These are phyloP conservation scores for Cottoperca gobio DNA, from an alignment of 2,797 vertebrate species.

Conservation along the genomic window DNA sequence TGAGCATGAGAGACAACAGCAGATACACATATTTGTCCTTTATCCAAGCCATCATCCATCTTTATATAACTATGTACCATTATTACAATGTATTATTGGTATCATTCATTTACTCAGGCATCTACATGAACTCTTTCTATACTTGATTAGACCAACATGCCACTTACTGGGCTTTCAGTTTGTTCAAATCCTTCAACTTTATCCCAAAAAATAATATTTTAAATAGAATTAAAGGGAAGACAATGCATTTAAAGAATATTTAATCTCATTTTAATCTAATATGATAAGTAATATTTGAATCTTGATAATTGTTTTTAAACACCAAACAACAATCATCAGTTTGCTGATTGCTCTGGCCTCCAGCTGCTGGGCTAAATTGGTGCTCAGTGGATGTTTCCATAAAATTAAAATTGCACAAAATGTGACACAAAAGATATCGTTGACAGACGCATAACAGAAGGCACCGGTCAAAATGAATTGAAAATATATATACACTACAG, in stretches of 20 bases:
- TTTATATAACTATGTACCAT: constrained; percentile 13
- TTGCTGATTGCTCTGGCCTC: background rate
- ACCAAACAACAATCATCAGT: background rate
- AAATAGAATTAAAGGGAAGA: background rate
- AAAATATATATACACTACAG: too few relatives aligned
- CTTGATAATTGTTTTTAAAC: background rate
- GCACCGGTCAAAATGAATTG: background rate
- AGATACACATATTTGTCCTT: constrained; percentile 48
- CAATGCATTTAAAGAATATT: background rate
- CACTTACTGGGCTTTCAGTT: background rate
- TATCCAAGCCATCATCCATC: constrained; percentile 26
- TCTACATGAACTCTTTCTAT: background rate
- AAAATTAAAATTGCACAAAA: background rate
- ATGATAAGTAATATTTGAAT: background rate
- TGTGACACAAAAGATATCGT: background rate
- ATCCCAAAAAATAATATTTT: background rate
- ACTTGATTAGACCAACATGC: background rate
- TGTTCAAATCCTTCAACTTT: background rate
- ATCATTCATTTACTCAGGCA: background rate
- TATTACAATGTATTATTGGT: constrained; percentile 3
- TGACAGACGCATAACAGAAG: background rate
- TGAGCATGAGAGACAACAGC: constrained; percentile 40
- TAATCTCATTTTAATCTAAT: background rate
- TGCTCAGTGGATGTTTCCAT: constrained; percentile 7
- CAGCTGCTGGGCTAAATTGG: constrained; percentile 8